Base-by-base conservation (phyloP, 1,140 invertebrate genomes). In the Bradysia coprophila region DNA sequence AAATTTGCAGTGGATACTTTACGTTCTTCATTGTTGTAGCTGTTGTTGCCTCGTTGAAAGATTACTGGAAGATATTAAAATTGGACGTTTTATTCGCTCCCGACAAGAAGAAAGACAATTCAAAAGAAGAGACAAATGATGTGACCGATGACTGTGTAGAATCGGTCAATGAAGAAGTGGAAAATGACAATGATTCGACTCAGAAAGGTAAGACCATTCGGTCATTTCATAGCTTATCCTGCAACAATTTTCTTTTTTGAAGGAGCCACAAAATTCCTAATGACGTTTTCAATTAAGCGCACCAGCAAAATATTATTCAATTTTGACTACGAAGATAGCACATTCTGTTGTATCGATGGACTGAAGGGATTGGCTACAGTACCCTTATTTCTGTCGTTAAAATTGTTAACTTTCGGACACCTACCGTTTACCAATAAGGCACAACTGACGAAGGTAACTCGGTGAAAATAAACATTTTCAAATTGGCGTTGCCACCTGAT, bases 361-460 rank as follows among this genome's bases (percentile, higher is more conserved):
- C 61, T 79, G 24, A 63, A 71, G 44, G 61, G 71, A 9, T 41
- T 75, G 15, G 65, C 66, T 39, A 75, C 69, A 3, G 49, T 76
- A 1, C 57, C 66, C 21, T 54, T 78, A 37, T 71, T 76, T 45
- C 46, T 74, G 2, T 70, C 67, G 15, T 72, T 79, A 46, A 76
- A 76, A 56, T 64, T 74, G 43, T 64, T 78, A 31, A 66, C 69
- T 18, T 59, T 72, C 2, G 67, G 66, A 10, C 63, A 67, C 42
- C 65, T 67, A 44, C 73, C 76, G 2, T 72, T 69, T 47, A 67
- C 65, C 16, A 78, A 80, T 59, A 66, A 75, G 45, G 53, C 68
- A 39, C 63, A 57, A 28, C 13, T 28, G 24, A 28, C 24, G 6
- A 13, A 28, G 24, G 24, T 28, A 28, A 28, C 6, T 28, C 13